A percentile compares a stretch with the other conserved stretches of the same genome.
phyloP scores from a whole-genome alignment of 2,888 invertebrate species.

The Operophtera brumata region DNA sequence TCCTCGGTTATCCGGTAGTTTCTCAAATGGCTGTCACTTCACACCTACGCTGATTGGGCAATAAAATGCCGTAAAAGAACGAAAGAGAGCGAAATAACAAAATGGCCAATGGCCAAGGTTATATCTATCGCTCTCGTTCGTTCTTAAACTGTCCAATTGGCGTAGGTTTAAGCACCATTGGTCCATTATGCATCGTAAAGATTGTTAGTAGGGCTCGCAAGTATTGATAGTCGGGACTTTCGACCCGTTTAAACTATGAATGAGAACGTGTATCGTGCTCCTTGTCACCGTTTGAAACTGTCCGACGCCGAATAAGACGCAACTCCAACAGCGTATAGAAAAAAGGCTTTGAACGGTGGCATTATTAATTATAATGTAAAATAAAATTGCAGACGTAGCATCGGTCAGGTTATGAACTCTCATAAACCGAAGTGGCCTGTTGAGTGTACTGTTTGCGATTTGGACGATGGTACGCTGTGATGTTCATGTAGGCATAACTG shows the following conservation, averaged over 20 bases:
- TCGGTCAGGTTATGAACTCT: conserved; percentile 19
- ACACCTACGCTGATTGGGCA: too few relatives aligned
- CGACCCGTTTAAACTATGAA: conserved; percentile 48
- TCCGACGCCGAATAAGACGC: conserved; percentile 12
- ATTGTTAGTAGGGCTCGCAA: conserved; percentile 35
- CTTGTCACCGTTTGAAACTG: conserved; percentile 25
- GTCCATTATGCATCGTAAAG: conserved; percentile 10
- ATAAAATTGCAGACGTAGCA: conserved; percentile 23
- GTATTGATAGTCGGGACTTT: conserved; percentile 23
- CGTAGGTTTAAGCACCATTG: too few relatives aligned
- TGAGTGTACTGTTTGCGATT: conserved; percentile 11
- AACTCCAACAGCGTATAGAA: conserved; percentile 8
- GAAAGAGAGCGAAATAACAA: too few relatives aligned
- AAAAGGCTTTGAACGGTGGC: conserved; percentile 18
- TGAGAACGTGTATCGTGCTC: conserved; percentile 53
- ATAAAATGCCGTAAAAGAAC: too few relatives aligned
- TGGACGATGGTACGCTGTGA: conserved; percentile 41
- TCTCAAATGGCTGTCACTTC: too few relatives aligned
- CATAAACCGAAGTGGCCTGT: conserved; percentile 12
- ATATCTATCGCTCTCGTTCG: too few relatives aligned
- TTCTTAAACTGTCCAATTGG: too few relatives aligned
- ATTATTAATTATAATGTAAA: conserved; percentile 29
- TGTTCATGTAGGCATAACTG: conserved; percentile 76
- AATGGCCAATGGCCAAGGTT: too few relatives aligned
- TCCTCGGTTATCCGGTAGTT: too few relatives aligned